A percentile compares a stretch with the other conserved stretches of the same genome.
Evolutionary conservation across 1,140 invertebrate genomes (phyloP).

Genomic region (Littorina saxatilis): DNA sequence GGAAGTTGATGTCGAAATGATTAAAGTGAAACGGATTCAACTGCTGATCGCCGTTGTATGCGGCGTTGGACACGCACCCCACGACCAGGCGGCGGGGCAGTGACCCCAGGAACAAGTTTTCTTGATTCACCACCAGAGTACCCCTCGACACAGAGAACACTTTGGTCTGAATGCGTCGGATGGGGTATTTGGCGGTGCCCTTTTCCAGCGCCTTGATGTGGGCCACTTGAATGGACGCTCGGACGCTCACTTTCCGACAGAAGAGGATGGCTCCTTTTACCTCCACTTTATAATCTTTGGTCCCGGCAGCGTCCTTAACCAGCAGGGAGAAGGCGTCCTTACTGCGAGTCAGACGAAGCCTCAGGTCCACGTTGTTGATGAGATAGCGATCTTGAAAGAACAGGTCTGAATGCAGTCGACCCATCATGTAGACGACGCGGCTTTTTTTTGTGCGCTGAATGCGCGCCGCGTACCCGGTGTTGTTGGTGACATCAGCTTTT

Average conservation of each 20-base stretch:
- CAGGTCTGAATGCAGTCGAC: slow-evolving; percentile 15
- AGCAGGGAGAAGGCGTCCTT: slow-evolving; percentile 17
- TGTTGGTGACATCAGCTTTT: background rate
- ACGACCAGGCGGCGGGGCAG: background rate
- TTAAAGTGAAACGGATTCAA: slow-evolving; percentile 22
- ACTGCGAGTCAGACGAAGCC: background rate
- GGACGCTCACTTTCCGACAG: slow-evolving; percentile 21
- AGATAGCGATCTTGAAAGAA: slow-evolving; percentile 2
- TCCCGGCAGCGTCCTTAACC: background rate
- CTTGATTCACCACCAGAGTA: background rate
- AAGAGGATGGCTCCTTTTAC: slow-evolving; percentile 14
- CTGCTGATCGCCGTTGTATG: slow-evolving; percentile 19
- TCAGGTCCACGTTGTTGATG: slow-evolving; percentile 4
- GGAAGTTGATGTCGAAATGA: background rate
- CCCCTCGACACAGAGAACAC: background rate
- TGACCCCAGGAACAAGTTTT: slow-evolving; percentile 30
- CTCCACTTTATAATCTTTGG: background rate
- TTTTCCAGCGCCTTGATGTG: slow-evolving; percentile 23
- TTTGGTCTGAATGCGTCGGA: background rate
- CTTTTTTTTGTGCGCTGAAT: too few species aligned
- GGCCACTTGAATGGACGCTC: background rate
- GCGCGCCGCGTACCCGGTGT: background rate
- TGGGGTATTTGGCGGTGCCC: slow-evolving; percentile 9
- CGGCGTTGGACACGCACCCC: slow-evolving; percentile 5
- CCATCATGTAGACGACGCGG: slow-evolving; percentile 23